These are phyloP conservation scores for Tyria jacobaeae DNA, from an alignment of 2,888 invertebrate genomes.

Conservation along the genomic window DNA sequence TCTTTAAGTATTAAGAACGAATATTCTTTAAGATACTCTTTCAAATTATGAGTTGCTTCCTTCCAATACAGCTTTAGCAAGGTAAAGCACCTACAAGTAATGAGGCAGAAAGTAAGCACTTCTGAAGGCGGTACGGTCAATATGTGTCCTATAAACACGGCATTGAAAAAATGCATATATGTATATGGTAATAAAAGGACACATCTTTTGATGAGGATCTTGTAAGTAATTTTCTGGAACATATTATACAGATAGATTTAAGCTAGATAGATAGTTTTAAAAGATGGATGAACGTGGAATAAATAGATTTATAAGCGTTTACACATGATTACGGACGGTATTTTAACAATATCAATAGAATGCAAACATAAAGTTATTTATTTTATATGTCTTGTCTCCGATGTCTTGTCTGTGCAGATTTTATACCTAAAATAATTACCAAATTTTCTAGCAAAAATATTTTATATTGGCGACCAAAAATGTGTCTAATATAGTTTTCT, in stretches of 20 bases:
- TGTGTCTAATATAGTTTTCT: too few species aligned
- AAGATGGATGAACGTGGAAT: background rate
- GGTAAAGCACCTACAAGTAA: constrained; percentile 64
- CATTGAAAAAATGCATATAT: constrained; percentile 9
- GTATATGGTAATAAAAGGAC: background rate
- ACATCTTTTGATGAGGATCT: background rate
- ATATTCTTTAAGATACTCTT: constrained; percentile 46
- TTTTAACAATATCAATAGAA: too few species aligned
- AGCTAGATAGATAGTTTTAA: background rate
- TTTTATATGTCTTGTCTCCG: too few species aligned
- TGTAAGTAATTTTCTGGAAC: background rate
- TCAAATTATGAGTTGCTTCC: constrained; percentile 65
- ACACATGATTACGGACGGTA: too few species aligned
- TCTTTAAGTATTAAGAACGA: constrained; percentile 45
- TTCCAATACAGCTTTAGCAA: constrained; percentile 62
- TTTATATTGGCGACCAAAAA: too few species aligned
- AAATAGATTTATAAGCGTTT: too few species aligned
- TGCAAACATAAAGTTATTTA: too few species aligned
- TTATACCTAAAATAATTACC: too few species aligned
- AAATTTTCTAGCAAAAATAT: too few species aligned
- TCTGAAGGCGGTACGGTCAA: constrained; percentile 48
- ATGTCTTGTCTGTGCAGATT: too few species aligned
- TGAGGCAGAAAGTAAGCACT: constrained; percentile 65
- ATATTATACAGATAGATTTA: background rate
- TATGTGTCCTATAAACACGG: constrained; percentile 15